phyloP scores from a whole-genome alignment of 2,888 invertebrate species.

The Mechanitis messenoides region DNA sequence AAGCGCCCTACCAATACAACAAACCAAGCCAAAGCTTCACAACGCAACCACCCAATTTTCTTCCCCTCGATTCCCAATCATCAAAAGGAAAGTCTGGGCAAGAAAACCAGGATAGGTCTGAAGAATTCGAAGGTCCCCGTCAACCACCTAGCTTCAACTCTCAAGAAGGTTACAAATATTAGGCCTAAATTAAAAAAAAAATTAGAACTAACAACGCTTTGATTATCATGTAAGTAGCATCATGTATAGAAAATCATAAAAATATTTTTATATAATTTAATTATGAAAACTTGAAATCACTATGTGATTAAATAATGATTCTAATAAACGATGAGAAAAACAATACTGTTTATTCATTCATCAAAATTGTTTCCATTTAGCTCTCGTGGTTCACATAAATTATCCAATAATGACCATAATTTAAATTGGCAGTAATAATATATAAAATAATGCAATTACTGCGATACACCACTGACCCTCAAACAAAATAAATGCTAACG shows the following conservation, averaged over 20 bases:
- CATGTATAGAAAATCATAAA: conserved; percentile 29
- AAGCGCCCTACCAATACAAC: conserved; percentile 27
- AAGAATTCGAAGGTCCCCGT: conserved; percentile 54
- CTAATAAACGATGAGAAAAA: conserved; percentile 16
- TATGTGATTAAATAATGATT: conserved; percentile 27
- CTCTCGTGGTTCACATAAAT: conserved; percentile 4
- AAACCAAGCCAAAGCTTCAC: conserved; percentile 20
- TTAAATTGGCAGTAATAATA: conserved; percentile 6
- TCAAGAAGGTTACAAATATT: conserved; percentile 69
- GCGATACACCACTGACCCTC: background rate
- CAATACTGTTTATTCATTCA: conserved; percentile 7
- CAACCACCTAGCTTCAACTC: conserved; percentile 65
- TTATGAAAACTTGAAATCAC: conserved; percentile 30
- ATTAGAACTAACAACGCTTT: conserved; percentile 26
- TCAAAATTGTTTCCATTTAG: conserved; percentile 1
- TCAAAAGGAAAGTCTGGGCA: conserved; percentile 16
- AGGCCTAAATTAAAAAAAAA: conserved; percentile 49
- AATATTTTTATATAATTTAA: conserved; percentile 30
- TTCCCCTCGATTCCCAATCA: conserved; percentile 24
- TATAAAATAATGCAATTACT: conserved; percentile 13
- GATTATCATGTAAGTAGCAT: conserved; percentile 31
- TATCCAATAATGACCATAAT: conserved; percentile 14
- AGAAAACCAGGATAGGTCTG: conserved; percentile 35
- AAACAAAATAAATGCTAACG: background rate
- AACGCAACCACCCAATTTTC: conserved; percentile 12